phyloP scores from a whole-genome alignment of 2,797 vertebrate species.

The Momotus momota region DNA sequence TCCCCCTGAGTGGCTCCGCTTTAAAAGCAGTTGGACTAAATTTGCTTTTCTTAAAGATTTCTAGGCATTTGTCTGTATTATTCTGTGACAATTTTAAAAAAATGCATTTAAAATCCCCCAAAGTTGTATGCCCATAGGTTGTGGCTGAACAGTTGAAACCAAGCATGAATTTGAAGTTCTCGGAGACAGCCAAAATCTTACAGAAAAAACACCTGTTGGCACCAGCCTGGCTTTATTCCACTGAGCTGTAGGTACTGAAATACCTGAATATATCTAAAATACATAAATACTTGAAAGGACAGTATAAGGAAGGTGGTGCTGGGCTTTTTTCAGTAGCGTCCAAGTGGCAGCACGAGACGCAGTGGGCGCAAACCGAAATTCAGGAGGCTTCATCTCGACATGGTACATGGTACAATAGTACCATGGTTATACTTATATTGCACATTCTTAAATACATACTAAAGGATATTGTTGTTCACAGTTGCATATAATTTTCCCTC shows the following conservation, averaged over 20 bases:
- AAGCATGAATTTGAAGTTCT: not conserved
- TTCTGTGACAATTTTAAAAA: not conserved
- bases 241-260: not conserved
- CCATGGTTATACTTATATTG: not conserved
- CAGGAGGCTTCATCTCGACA: not conserved
- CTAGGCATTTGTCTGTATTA: not conserved
- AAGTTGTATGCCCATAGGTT: not conserved
- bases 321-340: not conserved
- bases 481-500: not conserved
- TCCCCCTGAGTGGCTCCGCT: not conserved
- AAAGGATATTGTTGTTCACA: not conserved
- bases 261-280: not conserved
- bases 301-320: not conserved
- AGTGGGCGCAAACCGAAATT: not conserved
- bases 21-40: not conserved
- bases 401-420: not conserved
- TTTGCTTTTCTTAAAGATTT: not conserved
- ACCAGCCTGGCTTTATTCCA: not conserved
- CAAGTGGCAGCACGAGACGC: not conserved
- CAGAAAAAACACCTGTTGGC: not conserved
- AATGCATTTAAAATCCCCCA: not conserved
- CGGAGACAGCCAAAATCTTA: not conserved
- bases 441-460: not conserved
- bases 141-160: not conserved
- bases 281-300: not conserved